Conservation (phyloP, 2,797 vertebrate species). For the Poeciliopsis gracilis region DNA sequence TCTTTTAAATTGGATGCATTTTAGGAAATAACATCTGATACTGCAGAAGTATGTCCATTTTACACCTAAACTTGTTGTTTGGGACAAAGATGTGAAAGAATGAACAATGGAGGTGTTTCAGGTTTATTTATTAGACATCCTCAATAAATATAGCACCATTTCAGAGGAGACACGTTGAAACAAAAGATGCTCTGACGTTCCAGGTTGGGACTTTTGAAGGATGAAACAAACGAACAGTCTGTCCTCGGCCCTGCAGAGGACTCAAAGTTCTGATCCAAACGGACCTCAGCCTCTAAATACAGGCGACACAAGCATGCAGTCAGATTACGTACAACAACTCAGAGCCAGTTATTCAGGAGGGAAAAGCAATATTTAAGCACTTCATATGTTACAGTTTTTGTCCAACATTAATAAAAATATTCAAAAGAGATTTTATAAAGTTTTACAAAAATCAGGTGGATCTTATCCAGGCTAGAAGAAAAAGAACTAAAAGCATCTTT, state of each 20-base stretch:
- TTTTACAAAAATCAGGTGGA: background rate
- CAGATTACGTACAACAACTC: conserved; percentile 44
- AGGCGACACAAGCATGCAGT: conserved; percentile 50
- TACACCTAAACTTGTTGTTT: background rate
- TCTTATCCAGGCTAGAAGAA: conserved; percentile 11
- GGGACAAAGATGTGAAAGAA: background rate
- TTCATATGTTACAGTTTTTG: background rate
- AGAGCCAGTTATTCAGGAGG: conserved; percentile 11
- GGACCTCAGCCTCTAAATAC: conserved; percentile 35
- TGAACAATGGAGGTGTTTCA: conserved; percentile 37
- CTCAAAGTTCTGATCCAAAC: conserved; percentile 24
- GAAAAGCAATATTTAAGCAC: background rate
- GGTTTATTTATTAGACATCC: conserved; percentile 62
- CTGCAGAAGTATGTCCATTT: background rate
- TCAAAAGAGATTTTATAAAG: background rate
- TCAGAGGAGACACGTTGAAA: conserved; percentile 28
- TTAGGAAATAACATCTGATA: background rate
- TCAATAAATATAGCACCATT: conserved; percentile 80
- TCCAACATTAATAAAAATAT: background rate
- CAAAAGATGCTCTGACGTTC: conserved; percentile 22
- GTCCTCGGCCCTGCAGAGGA: conserved; percentile 37
- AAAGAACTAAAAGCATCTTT: conserved; percentile 9
- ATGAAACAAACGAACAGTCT: conserved; percentile 21
- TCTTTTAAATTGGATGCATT: background rate
- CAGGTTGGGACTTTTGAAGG: conserved; percentile 17